Evolutionary conservation across 2,113 vertebrate species (phyloP), one percentile per base, ranked within the genome.

Genomic region (Coreoperca whiteheadi): DNA sequence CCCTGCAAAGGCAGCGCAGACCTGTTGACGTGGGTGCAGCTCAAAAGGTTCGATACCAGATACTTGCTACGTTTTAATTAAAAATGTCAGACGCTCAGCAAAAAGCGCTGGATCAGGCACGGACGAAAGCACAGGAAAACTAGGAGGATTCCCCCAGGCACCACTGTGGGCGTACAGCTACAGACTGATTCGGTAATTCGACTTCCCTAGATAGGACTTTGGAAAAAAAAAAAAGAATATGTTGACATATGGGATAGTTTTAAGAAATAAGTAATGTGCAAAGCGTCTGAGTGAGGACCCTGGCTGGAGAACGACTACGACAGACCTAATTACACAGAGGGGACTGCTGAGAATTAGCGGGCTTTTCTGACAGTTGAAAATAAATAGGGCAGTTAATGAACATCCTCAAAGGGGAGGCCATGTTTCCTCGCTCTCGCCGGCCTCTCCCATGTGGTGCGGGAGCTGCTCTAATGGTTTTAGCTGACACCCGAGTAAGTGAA

Each of bases 341-440:
- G 83, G 85, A 80, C 82, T 72, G 84, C 87, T 79, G 86, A 86
- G 90, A 93, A 93, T 93, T 92, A 91, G 87, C 70, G 21, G 85
- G 71, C 85, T 82, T 87, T 89, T 90, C 81, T 94, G 94, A 95
- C 95, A 95, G 91, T 87, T 92, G 85, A 94, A 96, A 95, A 95
- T 92, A 94, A 95, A 96, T 92, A 86, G 86, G 82, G 81, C 88
- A 89, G 93, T 93, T 92, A 94, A 94, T 93, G 93, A 93, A 95
- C 87, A 83, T 88, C 88, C 93, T 93, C 89, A 91, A 81, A 89
- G 85, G 84, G 74, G 81, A 84, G 83, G 82, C 77, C 81, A 77
- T 75, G 88, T 87, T 90, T 81, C 76, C 80, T 77, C 56, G 16
- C 84, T 85, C 87, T 84, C 28, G 48, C 74, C 25, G 34, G 56